Conservation (phyloP, 23 tunicate genomes). For the Trididemnum nubilum region DNA sequence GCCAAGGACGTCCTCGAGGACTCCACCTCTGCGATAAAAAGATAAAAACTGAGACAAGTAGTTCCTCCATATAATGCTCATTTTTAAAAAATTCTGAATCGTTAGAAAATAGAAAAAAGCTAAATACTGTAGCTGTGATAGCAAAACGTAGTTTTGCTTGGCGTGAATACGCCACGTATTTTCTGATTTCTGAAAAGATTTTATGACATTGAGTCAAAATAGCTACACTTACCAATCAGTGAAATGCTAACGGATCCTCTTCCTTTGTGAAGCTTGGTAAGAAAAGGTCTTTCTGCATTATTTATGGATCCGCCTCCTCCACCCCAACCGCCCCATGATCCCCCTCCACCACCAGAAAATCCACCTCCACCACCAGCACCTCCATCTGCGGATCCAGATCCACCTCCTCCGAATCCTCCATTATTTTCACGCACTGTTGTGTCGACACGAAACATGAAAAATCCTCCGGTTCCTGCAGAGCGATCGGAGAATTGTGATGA, state of each 20-base stretch:
- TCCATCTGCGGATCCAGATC: slow-evolving; percentile 81
- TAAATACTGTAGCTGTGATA: too few relatives aligned
- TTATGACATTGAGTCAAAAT: too few relatives aligned
- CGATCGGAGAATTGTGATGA: slow-evolving; percentile 24
- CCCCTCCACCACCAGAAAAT: slow-evolving; percentile 88
- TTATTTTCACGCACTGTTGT: slow-evolving; percentile 41
- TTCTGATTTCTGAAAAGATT: too few relatives aligned
- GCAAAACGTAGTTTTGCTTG: too few relatives aligned
- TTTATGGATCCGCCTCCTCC: slow-evolving; percentile 90
- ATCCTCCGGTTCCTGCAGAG: slow-evolving; percentile 81
- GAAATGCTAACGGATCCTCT: slow-evolving; percentile 73
- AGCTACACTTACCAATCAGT: slow-evolving; percentile 81
- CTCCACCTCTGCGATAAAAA: too few relatives aligned
- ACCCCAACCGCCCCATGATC: slow-evolving; percentile 82
- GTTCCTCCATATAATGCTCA: too few relatives aligned
- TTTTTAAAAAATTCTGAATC: too few relatives aligned
- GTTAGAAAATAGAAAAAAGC: too few relatives aligned
- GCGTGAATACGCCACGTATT: too few relatives aligned
- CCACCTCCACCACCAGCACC: slow-evolving; percentile 98
- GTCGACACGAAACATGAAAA: slow-evolving; percentile 39
- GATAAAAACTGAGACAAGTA: too few relatives aligned
- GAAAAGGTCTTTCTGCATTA: slow-evolving; percentile 57
- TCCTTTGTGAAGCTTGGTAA: slow-evolving; percentile 24
- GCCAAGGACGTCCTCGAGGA: too few relatives aligned
- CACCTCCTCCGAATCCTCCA: slow-evolving; percentile 98